Base-by-base conservation (phyloP, 1,140 invertebrate species). In the Drosophila rhopaloa region DNA sequence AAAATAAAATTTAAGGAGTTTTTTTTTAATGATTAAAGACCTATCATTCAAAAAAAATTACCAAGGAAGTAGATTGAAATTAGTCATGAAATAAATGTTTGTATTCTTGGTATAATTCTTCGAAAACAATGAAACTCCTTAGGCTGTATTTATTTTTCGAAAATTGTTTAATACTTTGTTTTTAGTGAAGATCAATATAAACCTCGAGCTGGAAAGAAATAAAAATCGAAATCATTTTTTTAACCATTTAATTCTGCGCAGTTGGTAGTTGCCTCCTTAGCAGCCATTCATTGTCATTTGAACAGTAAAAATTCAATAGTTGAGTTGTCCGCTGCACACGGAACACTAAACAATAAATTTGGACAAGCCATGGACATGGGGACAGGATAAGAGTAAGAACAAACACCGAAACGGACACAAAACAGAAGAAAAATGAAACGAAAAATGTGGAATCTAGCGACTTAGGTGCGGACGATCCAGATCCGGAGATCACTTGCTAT, bases 401-500 rank as follows among this genome's bases (percentile, higher is more conserved):
- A 32, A 19, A 58, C 32, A 54, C 13, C 19, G 19, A 40, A 51
- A 35, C 10, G 3, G 27, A 13, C 32, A 60, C 13, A 38, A 55
- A 53, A 13, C 16, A 19, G 19, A 46, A 38, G 43, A 14, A 19
- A 60, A 41, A 61, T 41, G 9, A 29, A 75, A 48, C n/a, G 40
- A 46, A 50, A 14, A 50, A 3, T n/a, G 47, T 44, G 27, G 44
- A 29, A 55, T 5, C 8, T 38, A 37, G 41, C 55, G 55, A 5
- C 46, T n/a, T 10, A 48, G 24, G 46, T 48, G 46, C 44, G 24
- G 46, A 48, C 46, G 46, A 48, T 51, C 19, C 16, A 16, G 27
- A 63, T 32, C 47, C 11, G 47, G 37, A 7, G 38, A 19, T 48
- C 68, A 90, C 54, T 88, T 81, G 53, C 29, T 72, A 1, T 92